A percentile compares a stretch with the other conserved stretches of the same genome.
Conservation (phyloP, 2,797 vertebrate genomes). For the Momotus momota region DNA sequence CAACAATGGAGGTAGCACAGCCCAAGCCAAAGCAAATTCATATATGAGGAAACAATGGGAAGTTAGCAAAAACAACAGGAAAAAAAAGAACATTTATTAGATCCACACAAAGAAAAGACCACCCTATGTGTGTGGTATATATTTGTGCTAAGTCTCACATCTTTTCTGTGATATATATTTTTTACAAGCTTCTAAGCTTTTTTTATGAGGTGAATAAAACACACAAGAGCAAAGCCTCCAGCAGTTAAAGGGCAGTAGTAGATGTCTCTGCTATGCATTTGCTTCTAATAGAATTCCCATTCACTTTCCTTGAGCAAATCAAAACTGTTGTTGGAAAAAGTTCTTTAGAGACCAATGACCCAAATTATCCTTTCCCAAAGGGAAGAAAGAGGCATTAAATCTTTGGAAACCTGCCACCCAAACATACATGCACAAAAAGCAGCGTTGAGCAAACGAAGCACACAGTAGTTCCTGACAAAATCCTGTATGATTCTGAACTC, state of each 20-base stretch:
- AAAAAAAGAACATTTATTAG: not conserved
- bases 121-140: constrained; percentile 19
- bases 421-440: not conserved
- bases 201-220: constrained; percentile 72
- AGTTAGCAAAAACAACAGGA: not conserved
- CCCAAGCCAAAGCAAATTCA: constrained; percentile 34
- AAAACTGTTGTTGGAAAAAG: constrained; percentile 8
- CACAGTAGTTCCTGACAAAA: not conserved
- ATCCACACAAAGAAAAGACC: not conserved
- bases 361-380: constrained; percentile 44
- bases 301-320: constrained; percentile 44
- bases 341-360: constrained; percentile 28
- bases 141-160: constrained; percentile 61
- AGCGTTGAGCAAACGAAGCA: not conserved
- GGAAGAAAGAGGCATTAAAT: not conserved
- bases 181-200: constrained; percentile 69
- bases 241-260: constrained; percentile 44
- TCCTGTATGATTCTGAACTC: not conserved
- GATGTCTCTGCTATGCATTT: constrained; percentile 57
- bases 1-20: not conserved
- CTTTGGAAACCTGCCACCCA: constrained; percentile 29
- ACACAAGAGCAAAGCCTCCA: constrained; percentile 56
- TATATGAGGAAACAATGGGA: constrained; percentile 25
- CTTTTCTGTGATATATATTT: constrained; percentile 54
- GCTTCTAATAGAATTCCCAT: constrained; percentile 65